A percentile compares a stretch with the other conserved stretches of the same genome.
These are phyloP conservation scores for Hystrix brachyura DNA, from an alignment of 2,113 vertebrate species.

Conservation along the genomic window DNA sequence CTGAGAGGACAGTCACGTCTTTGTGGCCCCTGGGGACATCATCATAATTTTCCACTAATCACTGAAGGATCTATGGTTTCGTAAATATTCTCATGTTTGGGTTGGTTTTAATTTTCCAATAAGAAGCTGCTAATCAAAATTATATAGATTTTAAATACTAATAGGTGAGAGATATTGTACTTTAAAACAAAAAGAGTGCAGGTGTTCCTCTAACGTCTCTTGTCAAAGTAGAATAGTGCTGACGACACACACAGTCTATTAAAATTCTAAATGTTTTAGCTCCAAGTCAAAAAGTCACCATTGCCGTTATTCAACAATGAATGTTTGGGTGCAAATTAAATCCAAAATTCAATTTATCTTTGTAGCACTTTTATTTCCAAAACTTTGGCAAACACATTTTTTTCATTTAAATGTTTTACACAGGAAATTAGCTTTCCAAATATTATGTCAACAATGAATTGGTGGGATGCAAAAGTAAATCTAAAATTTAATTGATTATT, in stretches of 20 bases:
- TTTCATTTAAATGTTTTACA: not conserved
- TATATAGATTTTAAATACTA: not conserved
- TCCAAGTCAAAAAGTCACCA: not conserved
- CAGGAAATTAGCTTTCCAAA: not conserved
- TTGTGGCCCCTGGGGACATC: not conserved
- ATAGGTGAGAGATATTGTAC: not conserved
- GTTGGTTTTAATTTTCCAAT: not conserved
- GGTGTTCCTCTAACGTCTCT: not conserved
- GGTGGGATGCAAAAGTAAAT: not conserved
- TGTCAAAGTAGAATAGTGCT: not conserved
- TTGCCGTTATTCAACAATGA: not conserved
- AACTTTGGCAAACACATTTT: not conserved
- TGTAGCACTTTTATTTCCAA: not conserved
- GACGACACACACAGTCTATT: not conserved
- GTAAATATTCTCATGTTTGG: not conserved
- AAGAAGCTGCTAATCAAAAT: not conserved
- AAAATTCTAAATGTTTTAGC: not conserved
- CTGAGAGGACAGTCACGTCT: not conserved
- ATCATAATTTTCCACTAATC: not conserved
- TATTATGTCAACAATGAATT: not conserved
- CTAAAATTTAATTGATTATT: not conserved
- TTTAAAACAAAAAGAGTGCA: not conserved
- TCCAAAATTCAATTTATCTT: not conserved
- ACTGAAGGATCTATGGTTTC: not conserved
- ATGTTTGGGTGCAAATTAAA: not conserved